A percentile compares a stretch with the other conserved stretches of the same genome.
Conservation (phyloP, 2,888 invertebrate genomes). For the Fissipunctia ypsillon region DNA sequence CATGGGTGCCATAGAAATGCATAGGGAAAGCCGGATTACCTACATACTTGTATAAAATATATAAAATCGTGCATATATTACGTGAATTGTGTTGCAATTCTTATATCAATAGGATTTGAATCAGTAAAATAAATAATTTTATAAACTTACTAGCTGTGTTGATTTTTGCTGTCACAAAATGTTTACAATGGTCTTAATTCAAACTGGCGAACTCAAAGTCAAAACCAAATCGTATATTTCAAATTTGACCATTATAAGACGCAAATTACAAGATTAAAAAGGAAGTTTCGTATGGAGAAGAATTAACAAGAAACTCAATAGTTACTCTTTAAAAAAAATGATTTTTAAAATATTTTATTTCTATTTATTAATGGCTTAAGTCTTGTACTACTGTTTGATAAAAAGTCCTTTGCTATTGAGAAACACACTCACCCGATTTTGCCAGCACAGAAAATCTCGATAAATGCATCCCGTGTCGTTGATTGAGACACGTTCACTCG, state of each 20-base stretch:
- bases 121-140: not conserved
- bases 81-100: not conserved
- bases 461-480: conserved; percentile 38
- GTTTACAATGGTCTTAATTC: not conserved
- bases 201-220: not conserved
- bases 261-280: not conserved
- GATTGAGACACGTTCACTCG: conserved; percentile 63
- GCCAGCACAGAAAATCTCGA: conserved; percentile 19
- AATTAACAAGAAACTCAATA: not conserved
- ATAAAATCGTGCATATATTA: not conserved
- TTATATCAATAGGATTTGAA: not conserved
- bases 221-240: not conserved
- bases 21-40: not conserved
- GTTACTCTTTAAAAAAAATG: not conserved
- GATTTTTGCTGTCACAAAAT: not conserved
- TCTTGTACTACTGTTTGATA: not conserved
- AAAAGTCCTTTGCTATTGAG: not conserved
- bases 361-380: not conserved
- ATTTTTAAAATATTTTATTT: not conserved
- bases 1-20: too few relatives aligned
- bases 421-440: not conserved
- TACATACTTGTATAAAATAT: too few relatives aligned
- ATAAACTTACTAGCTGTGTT: not conserved
- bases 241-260: not conserved
- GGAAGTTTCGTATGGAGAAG: not conserved